These are phyloP conservation scores for Euproctis similis DNA, from an alignment of 2,888 invertebrate genomes.

Conservation along the genomic window DNA sequence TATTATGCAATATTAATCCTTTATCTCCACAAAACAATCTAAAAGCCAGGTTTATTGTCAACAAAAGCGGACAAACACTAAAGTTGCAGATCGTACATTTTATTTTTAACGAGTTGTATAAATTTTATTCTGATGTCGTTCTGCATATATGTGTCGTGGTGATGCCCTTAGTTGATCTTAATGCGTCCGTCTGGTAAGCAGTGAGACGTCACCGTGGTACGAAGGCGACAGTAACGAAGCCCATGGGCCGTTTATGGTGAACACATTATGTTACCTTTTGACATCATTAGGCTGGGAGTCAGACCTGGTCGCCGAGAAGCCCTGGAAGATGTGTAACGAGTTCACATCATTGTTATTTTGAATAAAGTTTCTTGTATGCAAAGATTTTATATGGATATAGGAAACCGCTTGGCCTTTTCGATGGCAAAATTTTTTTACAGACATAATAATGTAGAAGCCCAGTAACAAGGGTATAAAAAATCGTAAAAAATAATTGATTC, in stretches of 20 bases:
- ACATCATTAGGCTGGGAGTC: slow-evolving; percentile 62
- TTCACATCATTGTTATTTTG: slow-evolving; percentile 34
- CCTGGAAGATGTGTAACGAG: slow-evolving; percentile 28
- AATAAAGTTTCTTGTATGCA: slow-evolving; percentile 29
- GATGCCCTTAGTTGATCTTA: slow-evolving; percentile 36
- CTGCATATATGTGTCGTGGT: slow-evolving; percentile 43
- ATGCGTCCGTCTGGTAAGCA: slow-evolving; percentile 44
- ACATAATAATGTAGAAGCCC: no score
- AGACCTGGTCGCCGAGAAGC: slow-evolving; percentile 31
- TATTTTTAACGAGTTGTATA: slow-evolving; percentile 40
- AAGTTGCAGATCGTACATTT: slow-evolving; percentile 35
- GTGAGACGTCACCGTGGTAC: slow-evolving; percentile 55
- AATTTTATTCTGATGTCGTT: slow-evolving; percentile 33
- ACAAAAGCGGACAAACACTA: no score
- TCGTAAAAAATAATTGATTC: no score
- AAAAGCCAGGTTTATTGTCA: no score
- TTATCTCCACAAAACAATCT: no score
- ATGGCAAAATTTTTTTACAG: no score
- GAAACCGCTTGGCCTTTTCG: no score
- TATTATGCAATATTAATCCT: no score
- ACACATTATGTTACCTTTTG: slow-evolving; percentile 65
- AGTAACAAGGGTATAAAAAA: no score
- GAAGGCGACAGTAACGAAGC: slow-evolving; percentile 66
- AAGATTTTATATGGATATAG: no score
- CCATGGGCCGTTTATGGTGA: slow-evolving; percentile 53